These are phyloP conservation scores for Mobula birostris DNA, from an alignment of 2,113 vertebrate genomes.

Conservation along the genomic window DNA sequence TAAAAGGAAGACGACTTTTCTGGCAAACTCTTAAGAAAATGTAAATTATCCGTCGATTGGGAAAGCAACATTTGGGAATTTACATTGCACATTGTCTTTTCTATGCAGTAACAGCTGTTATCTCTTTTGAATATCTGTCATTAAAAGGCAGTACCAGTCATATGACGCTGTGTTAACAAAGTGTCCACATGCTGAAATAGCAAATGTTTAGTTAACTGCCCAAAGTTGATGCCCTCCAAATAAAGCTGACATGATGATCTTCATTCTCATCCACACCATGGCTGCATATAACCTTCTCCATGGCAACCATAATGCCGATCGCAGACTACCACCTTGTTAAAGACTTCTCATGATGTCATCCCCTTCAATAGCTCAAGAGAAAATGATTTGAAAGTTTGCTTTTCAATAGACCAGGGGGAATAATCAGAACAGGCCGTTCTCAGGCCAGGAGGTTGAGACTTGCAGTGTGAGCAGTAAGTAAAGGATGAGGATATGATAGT, in stretches of 20 bases:
- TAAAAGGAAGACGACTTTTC: background rate
- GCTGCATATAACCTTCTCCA: slow-evolving; percentile 54
- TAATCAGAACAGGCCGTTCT: background rate
- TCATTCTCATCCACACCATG: slow-evolving; percentile 51
- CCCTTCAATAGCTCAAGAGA: slow-evolving; percentile 3
- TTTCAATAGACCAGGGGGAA: slow-evolving; percentile 30
- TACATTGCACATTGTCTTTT: background rate
- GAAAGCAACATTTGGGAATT: background rate
- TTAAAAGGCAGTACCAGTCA: background rate
- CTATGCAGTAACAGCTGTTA: background rate
- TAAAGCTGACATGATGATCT: slow-evolving; percentile 48
- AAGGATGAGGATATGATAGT: slow-evolving; percentile 48
- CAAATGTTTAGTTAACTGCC: background rate
- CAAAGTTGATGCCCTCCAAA: background rate
- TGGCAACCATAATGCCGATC: slow-evolving; percentile 58
- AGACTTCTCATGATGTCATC: slow-evolving; percentile 62
- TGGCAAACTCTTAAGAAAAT: background rate
- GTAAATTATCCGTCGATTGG: background rate
- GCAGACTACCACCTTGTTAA: slow-evolving; percentile 54
- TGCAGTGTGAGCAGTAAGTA: slow-evolving; percentile 50
- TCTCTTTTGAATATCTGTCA: background rate
- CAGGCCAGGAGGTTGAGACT: slow-evolving; percentile 42
- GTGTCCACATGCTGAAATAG: slow-evolving; percentile 11
- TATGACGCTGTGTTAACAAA: background rate
- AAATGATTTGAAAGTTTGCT: slow-evolving; percentile 23